phyloP scores from a whole-genome alignment of 2,888 invertebrate genomes.

The Lasioglossum marginatum region DNA sequence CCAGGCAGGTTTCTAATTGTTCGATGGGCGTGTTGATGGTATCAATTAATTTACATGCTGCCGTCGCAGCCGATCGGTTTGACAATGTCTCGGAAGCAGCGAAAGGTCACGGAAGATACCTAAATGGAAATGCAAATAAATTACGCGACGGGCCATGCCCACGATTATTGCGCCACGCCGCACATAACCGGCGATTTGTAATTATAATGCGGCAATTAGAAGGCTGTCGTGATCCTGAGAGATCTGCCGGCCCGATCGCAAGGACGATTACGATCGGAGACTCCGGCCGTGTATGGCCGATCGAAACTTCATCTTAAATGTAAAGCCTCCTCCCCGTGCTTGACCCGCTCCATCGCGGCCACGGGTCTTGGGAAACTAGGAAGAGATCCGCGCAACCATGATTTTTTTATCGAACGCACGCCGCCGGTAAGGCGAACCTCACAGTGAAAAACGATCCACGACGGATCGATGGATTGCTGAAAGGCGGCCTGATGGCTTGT shows the following conservation, averaged over 20 bases:
- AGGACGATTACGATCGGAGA: constrained; percentile 75
- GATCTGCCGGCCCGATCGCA: constrained; percentile 76
- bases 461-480: constrained; percentile 35
- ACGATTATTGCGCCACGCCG: constrained; percentile 68
- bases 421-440: not conserved
- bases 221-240: constrained; percentile 80
- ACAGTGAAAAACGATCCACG: constrained; percentile 38
- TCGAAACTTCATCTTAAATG: constrained; percentile 76
- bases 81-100: constrained; percentile 62
- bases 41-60: constrained; percentile 56
- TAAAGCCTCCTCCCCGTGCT: constrained; percentile 72
- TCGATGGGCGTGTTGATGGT: constrained; percentile 61
- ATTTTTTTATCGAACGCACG: constrained; percentile 26
- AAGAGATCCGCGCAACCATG: constrained; percentile 52
- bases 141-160: constrained; percentile 62
- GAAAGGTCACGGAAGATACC: constrained; percentile 66
- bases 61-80: constrained; percentile 47
- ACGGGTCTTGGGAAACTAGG: constrained; percentile 75
- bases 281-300: constrained; percentile 60
- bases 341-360: constrained; percentile 66
- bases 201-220: constrained; percentile 84
- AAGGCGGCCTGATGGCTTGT: constrained; percentile 27
- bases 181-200: constrained; percentile 79
- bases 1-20: constrained; percentile 32
- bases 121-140: constrained; percentile 71